phyloP scores from a whole-genome alignment of 2,888 invertebrate species.

The Eutolmus rufibarbis region DNA sequence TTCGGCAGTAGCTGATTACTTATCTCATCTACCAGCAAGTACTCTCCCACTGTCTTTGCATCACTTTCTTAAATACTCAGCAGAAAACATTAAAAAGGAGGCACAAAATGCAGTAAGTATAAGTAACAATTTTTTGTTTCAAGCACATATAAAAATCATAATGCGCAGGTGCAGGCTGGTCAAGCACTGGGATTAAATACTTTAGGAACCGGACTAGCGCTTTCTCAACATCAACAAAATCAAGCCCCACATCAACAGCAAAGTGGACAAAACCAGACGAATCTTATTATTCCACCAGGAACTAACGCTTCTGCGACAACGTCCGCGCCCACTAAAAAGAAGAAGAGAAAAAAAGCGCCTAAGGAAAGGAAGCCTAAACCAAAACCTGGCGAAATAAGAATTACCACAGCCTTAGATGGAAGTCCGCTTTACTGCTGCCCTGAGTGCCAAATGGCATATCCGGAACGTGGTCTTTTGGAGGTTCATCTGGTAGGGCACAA shows the following conservation, averaged over 20 bases:
- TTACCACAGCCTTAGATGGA: slow-evolving; percentile 81
- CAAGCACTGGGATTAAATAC: slow-evolving; percentile 42
- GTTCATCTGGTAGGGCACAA: slow-evolving; percentile 86
- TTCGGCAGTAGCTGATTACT: slow-evolving; percentile 84
- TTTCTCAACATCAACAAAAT: slow-evolving; percentile 51
- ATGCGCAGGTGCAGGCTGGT: slow-evolving; percentile 45
- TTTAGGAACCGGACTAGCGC: slow-evolving; percentile 40
- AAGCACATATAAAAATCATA: not conserved
- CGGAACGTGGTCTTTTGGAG: slow-evolving; percentile 81
- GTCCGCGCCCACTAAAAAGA: slow-evolving; percentile 70
- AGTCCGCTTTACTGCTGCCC: slow-evolving; percentile 86
- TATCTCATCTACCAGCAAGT: slow-evolving; percentile 78
- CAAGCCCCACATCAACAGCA: slow-evolving; percentile 48
- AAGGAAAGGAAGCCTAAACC: slow-evolving; percentile 79
- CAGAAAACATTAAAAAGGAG: slow-evolving; percentile 79
- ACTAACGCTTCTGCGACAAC: slow-evolving; percentile 53
- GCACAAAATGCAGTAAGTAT: slow-evolving; percentile 64
- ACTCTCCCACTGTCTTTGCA: slow-evolving; percentile 80
- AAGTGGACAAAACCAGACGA: not conserved
- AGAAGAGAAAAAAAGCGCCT: slow-evolving; percentile 78
- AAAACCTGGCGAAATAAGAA: slow-evolving; percentile 82
- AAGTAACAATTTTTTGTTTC: not conserved
- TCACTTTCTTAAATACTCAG: slow-evolving; percentile 84
- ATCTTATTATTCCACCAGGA: not conserved
- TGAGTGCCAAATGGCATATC: slow-evolving; percentile 88